A percentile compares a stretch with the other conserved stretches of the same genome.
Conservation (phyloP, 2,113 vertebrate genomes). For the Hippocampus barbouri region DNA sequence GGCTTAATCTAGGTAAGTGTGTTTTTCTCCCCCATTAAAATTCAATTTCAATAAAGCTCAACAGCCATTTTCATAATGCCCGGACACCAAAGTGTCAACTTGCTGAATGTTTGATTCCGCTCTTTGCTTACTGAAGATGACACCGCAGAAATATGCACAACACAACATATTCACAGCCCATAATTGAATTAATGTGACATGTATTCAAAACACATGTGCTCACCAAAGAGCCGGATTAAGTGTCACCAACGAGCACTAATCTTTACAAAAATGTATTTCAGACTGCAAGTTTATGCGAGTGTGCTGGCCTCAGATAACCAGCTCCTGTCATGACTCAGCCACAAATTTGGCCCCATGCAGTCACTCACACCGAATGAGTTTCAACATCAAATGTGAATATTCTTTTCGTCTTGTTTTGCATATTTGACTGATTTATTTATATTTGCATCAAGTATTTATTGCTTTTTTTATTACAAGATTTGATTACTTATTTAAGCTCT, state of each 20-base stretch:
- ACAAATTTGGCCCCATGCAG: slow-evolving; percentile 15
- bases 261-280: slow-evolving; percentile 15
- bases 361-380: slow-evolving; percentile 22
- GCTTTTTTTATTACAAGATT: slow-evolving; percentile 25
- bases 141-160: not conserved
- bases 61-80: not conserved
- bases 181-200: slow-evolving; percentile 7
- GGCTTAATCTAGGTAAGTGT: slow-evolving; percentile 12
- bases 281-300: slow-evolving; percentile 6
- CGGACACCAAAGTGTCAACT: slow-evolving; percentile 4
- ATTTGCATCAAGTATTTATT: slow-evolving; percentile 46
- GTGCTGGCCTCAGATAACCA: slow-evolving; percentile 33
- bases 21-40: slow-evolving; percentile 4
- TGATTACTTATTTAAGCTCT: slow-evolving; percentile 11
- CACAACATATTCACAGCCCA: not conserved
- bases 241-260: slow-evolving; percentile 3
- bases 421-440: slow-evolving; percentile 49
- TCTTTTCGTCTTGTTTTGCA: slow-evolving; percentile 40
- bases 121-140: not conserved
- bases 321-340: slow-evolving; percentile 19
- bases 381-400: slow-evolving; percentile 39
- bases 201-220: slow-evolving; percentile 5
- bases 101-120: not conserved
- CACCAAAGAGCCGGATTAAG: not conserved
- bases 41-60: slow-evolving; percentile 3